Evolutionary conservation across 1,140 invertebrate species (phyloP), one percentile per base, ranked within the genome.

Genomic region (Kradibia gibbosae): DNA sequence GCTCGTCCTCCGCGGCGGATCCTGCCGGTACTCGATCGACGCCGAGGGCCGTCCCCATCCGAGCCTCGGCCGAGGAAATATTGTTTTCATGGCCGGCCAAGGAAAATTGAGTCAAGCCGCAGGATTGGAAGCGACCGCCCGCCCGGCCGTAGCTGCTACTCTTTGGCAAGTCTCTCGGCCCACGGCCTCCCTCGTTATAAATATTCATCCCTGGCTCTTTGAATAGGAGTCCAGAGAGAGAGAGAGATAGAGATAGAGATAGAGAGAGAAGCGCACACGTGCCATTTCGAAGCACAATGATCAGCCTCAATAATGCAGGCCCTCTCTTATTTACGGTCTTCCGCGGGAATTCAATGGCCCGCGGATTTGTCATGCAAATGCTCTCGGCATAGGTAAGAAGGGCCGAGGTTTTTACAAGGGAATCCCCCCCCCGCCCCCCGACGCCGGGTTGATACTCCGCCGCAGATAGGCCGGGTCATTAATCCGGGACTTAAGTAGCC

Each of bases 51-150:
- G n/a, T n/a, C n/a, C n/a, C n/a, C n/a, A n/a, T n/a, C n/a, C n/a
- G n/a, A n/a, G n/a, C n/a, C n/a, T n/a, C n/a, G n/a, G n/a, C n/a
- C n/a, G n/a, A n/a, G n/a, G n/a, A n/a, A n/a, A n/a, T n/a, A n/a
- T n/a, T n/a, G n/a, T n/a, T n/a, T n/a, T n/a, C n/a, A n/a, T n/a
- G n/a, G n/a, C n/a, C n/a, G n/a, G n/a, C n/a, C n/a, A n/a, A n/a
- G n/a, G n/a, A n/a, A n/a, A n/a, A 48, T 48, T 48, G 7, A 48
- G 7, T 48, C 22, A 88, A 88, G 87, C 88, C 89, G 87, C 86
- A 86, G 89, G 88, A 90, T 91, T 90, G 91, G 90, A 89, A 89
- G 89, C 50, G 50, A 22, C 3, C 7, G 3, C 17, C 8, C 28
- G n/a, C 28, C 60, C 10, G 17, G 17, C 45, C 45, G 8, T 34